Percentiles rank a stretch among this genome's conserved stretches.
Evolutionary conservation across 1,140 invertebrate species (phyloP).

Genomic region (Drosophila repletoides): DNA sequence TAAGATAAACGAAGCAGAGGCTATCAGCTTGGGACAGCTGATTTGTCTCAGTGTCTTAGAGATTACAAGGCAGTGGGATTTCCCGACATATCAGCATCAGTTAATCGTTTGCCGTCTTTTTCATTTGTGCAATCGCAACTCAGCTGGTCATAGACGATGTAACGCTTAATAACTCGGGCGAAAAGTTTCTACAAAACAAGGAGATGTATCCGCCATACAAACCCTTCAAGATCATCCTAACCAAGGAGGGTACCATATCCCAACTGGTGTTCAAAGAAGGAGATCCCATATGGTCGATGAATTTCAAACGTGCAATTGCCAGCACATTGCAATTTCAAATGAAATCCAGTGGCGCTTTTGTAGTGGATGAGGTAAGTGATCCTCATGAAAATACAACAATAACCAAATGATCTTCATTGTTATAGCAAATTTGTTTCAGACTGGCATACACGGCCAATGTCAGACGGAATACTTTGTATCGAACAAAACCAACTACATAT

Average conservation of each 20-base stretch:
- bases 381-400: background rate
- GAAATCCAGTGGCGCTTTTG: constrained; percentile 83
- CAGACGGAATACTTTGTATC: constrained; percentile 80
- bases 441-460: constrained; percentile 77
- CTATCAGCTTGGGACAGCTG: constrained; percentile 24
- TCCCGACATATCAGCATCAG: constrained; percentile 5
- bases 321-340: constrained; percentile 84
- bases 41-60: background rate
- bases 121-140: background rate
- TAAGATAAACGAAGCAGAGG: constrained; percentile 12
- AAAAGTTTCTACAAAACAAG: constrained; percentile 80
- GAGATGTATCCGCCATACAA: constrained; percentile 82
- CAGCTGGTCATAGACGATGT: constrained; percentile 81
- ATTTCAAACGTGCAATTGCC: constrained; percentile 87
- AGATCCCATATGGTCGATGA: constrained; percentile 86
- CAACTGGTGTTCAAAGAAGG: constrained; percentile 81
- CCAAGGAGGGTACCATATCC: constrained; percentile 60
- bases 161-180: constrained; percentile 77
- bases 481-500: constrained; percentile 78
- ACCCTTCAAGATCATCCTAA: constrained; percentile 76
- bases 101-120: background rate
- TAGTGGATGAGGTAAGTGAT: constrained; percentile 82
- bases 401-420: background rate
- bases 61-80: constrained; percentile 14
- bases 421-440: constrained; percentile 33